A percentile compares a stretch with the other conserved stretches of the same genome.
Evolutionary conservation across 2,797 vertebrate genomes (phyloP).

Genomic region (Mycteria americana): DNA sequence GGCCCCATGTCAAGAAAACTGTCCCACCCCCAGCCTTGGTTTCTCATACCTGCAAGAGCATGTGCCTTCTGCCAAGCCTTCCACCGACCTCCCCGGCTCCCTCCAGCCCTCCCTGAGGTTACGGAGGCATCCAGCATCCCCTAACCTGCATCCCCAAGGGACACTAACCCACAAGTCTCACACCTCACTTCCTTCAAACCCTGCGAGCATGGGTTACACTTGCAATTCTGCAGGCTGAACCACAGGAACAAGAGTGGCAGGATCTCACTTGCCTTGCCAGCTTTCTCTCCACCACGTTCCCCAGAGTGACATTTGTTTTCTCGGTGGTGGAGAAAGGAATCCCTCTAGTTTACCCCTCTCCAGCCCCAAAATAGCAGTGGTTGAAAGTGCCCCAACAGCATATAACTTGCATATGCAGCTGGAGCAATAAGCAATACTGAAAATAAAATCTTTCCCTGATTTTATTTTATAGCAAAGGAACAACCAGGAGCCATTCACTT

Average conservation of each 20-base stretch:
- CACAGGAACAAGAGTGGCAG: background rate
- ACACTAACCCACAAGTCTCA: background rate
- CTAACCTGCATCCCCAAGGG: background rate
- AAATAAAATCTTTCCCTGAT: background rate
- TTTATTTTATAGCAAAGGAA: background rate
- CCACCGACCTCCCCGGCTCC: background rate
- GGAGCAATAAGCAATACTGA: background rate
- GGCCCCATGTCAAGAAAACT: background rate
- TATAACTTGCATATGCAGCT: background rate
- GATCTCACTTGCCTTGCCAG: background rate
- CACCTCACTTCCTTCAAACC: background rate
- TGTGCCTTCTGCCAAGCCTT: background rate
- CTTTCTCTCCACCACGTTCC: background rate
- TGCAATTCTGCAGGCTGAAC: background rate
- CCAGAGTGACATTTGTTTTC: background rate
- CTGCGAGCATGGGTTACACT: rapidly evolving
- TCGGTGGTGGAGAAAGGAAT: background rate
- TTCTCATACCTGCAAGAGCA: background rate
- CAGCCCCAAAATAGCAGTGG: background rate
- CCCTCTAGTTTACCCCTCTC: background rate
- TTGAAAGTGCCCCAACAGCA: background rate
- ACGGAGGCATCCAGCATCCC: background rate
- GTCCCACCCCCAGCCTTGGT: background rate
- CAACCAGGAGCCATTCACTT: rapidly evolving
- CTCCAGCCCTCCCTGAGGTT: background rate